Evolutionary conservation across 2,888 invertebrate species (phyloP).

Genomic region (Petrophora chlorosata): DNA sequence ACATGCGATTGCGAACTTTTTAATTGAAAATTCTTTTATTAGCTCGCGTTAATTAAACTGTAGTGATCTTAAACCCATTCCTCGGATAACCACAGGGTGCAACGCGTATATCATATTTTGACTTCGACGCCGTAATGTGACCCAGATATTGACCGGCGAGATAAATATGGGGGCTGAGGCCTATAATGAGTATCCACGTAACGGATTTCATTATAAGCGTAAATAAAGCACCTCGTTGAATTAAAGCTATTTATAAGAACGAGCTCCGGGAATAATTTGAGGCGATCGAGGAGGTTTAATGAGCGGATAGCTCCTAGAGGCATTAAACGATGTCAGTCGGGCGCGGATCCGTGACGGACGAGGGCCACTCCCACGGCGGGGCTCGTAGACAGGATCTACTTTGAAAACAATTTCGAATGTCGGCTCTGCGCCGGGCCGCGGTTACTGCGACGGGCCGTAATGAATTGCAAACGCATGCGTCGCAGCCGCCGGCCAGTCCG

Average conservation of each 20-base stretch:
- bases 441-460: slow-evolving; percentile 53
- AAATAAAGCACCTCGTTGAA: slow-evolving; percentile 42
- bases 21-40: slow-evolving; percentile 60
- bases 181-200: slow-evolving; percentile 46
- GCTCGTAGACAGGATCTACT: slow-evolving; percentile 67
- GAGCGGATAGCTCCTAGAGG: slow-evolving; percentile 42
- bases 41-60: slow-evolving; percentile 53
- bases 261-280: slow-evolving; percentile 42
- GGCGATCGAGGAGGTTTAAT: slow-evolving; percentile 36
- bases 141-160: slow-evolving; percentile 55
- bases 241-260: slow-evolving; percentile 36
- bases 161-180: slow-evolving; percentile 46
- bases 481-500: slow-evolving; percentile 47
- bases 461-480: slow-evolving; percentile 72
- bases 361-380: slow-evolving; percentile 56
- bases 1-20: slow-evolving; percentile 44
- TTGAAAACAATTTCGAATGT: slow-evolving; percentile 75
- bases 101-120: slow-evolving; percentile 50
- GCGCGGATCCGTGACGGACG: slow-evolving; percentile 58
- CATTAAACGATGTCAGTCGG: slow-evolving; percentile 64
- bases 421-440: slow-evolving; percentile 42
- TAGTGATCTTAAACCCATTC: slow-evolving; percentile 49
- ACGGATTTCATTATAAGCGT: slow-evolving; percentile 51
- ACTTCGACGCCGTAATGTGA: slow-evolving; percentile 51
- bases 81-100: slow-evolving; percentile 54